Evolutionary conservation across 2,888 invertebrate genomes (phyloP).

Genomic region (Agriotes lineatus): DNA sequence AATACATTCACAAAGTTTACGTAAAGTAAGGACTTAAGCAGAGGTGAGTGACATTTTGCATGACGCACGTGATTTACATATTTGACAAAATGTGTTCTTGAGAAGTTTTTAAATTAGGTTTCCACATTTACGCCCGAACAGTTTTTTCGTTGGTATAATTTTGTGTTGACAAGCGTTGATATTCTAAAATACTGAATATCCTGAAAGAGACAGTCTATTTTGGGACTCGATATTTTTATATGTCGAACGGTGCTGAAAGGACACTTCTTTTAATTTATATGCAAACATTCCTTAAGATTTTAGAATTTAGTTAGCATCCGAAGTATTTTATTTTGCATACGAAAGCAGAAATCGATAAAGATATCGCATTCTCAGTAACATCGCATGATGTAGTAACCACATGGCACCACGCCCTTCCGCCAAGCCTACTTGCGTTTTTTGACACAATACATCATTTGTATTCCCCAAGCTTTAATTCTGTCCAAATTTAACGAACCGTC

Average conservation of each 20-base stretch:
- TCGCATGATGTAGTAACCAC: constrained; percentile 13
- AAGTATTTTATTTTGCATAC: not conserved
- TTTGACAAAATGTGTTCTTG: not conserved
- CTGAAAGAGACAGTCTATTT: not conserved
- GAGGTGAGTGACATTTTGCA: not conserved
- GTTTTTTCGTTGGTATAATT: no score
- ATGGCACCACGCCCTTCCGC: constrained; percentile 14
- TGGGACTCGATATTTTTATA: no score
- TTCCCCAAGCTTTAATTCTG: constrained; percentile 11
- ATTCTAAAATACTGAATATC: no score
- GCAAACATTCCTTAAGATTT: no score
- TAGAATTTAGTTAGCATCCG: no score
- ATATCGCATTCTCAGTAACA: not conserved
- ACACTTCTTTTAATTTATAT: no score
- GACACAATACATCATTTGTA: constrained; percentile 3
- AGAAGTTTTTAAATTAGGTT: not conserved
- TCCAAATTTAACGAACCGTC: constrained; percentile 1
- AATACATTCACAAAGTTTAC: no score
- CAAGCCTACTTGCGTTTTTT: constrained; percentile 20
- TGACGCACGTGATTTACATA: not conserved
- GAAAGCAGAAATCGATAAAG: constrained; percentile 2
- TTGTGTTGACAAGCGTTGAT: no score
- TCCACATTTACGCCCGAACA: no score
- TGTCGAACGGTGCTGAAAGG: no score
- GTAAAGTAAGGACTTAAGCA: no score